Percentiles rank a stretch among this genome's conserved stretches.
These are phyloP conservation scores for Psylliodes chrysocephalus DNA, from an alignment of 2,888 invertebrate species.

Conservation along the genomic window DNA sequence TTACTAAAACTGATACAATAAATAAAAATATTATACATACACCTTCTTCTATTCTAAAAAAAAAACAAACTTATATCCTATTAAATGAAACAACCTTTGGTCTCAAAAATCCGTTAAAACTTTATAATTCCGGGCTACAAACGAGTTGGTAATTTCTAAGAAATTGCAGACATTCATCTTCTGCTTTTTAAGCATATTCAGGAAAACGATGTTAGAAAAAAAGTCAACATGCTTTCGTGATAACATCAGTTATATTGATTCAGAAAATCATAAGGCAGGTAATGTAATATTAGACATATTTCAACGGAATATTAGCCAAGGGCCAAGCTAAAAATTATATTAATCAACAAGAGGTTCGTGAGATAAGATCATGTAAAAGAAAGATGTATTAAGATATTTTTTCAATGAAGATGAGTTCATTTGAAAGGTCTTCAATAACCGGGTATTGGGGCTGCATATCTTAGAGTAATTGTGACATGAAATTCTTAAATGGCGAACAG, in stretches of 20 bases:
- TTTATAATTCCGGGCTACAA: constrained; percentile 20
- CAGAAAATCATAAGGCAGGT: constrained; percentile 40
- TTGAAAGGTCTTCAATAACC: constrained; percentile 30
- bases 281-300: constrained; percentile 41
- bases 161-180: constrained; percentile 19
- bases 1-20: no score
- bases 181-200: constrained; percentile 26
- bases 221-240: constrained; percentile 38
- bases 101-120: constrained; percentile 7
- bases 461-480: constrained; percentile 25
- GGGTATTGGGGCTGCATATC: constrained; percentile 26
- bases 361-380: constrained; percentile 37
- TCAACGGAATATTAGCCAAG: constrained; percentile 40
- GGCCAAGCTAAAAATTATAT: constrained; percentile 41
- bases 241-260: constrained; percentile 35
- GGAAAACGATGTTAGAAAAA: constrained; percentile 35
- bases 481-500: not conserved
- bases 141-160: constrained; percentile 13
- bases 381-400: constrained; percentile 31
- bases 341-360: constrained; percentile 40
- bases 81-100: constrained; percentile 3
- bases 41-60: no score
- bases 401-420: constrained; percentile 26
- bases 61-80: no score
- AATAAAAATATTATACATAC: no score